A percentile compares a stretch with the other conserved stretches of the same genome.
These are phyloP conservation scores for Spinus pinus DNA, from an alignment of 2,797 vertebrate species.

Conservation along the genomic window DNA sequence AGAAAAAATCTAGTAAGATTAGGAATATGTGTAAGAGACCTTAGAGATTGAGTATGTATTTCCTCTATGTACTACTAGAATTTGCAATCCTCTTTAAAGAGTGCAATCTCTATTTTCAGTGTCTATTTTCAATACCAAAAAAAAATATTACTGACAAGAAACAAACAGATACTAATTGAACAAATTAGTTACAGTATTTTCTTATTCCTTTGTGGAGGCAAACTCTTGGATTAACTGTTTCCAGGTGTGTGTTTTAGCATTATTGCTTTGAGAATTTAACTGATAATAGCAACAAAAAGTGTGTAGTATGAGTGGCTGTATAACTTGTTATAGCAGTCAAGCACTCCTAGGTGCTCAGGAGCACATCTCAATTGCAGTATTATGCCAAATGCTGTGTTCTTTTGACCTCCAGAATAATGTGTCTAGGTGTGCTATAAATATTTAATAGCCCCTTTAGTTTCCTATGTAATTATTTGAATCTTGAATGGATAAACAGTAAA, in stretches of 20 bases:
- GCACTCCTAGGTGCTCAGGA: not conserved
- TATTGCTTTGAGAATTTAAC: not conserved
- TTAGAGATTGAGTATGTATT: not conserved
- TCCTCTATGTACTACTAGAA: not conserved
- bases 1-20: not conserved
- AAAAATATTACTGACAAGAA: not conserved
- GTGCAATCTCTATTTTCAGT: not conserved
- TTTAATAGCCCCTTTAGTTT: not conserved
- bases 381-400: not conserved
- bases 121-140: not conserved
- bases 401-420: constrained; percentile 3
- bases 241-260: not conserved
- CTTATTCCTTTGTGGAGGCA: not conserved
- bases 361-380: not conserved
- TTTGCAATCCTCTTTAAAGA: not conserved
- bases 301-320: not conserved
- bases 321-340: not conserved
- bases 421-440: not conserved
- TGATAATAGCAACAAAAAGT: not conserved
- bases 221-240: not conserved
- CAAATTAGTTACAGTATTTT: not conserved
- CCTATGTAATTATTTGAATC: not conserved
- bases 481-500: not conserved
- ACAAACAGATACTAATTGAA: not conserved
- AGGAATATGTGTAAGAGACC: not conserved